Base-by-base conservation (phyloP, 2,888 invertebrate species). In the Drosophila mimica region DNA sequence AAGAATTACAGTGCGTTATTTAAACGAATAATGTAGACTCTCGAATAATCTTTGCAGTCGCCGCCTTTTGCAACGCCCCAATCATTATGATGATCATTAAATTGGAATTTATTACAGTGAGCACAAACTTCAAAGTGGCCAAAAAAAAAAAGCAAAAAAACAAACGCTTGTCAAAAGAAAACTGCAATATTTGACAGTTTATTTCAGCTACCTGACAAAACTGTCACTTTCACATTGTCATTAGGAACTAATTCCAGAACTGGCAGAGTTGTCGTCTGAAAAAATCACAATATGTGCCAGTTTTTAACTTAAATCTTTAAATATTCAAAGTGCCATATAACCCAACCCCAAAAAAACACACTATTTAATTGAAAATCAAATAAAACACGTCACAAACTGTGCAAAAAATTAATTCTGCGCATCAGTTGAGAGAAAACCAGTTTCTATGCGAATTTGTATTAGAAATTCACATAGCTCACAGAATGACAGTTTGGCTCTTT, bases 1-100 rank as follows among this genome's bases (percentile, higher is more conserved):
- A 72, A 8, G 28, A 76, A 69, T 69, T 65, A 65, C 69, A 70
- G 65, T 75, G 75, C 62, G 40, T 48, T 63, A 40, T 68, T 57
- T 54, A 11, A 28, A n/a, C 36, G 36, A 31, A 34, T 56, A n/a
- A 36, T 61, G 7, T 34, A 43, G 33, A 30, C 51, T 46, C 58
- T 54, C 36, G 49, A 28, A 28, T 33, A 70, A 56, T 62, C 70
- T 62, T 57, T 71, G 71, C 71, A 71, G 49, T 51, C 56, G 28
- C 25, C 15, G 25, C 46, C 46, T 46, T 46, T 46, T 25, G 46
- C 46, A 25, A 46, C 25, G 25, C 25, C 46, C 46, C 25, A 46
- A 46, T 25, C 25, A 46, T 25, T 4, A 70, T 61, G 60, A 51
- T 36, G 60, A 70, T 70, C 61, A 70, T 70, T 57, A 70, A 56